These are phyloP conservation scores for Cuculus canorus DNA, from an alignment of 2,797 vertebrate species.

Conservation along the genomic window DNA sequence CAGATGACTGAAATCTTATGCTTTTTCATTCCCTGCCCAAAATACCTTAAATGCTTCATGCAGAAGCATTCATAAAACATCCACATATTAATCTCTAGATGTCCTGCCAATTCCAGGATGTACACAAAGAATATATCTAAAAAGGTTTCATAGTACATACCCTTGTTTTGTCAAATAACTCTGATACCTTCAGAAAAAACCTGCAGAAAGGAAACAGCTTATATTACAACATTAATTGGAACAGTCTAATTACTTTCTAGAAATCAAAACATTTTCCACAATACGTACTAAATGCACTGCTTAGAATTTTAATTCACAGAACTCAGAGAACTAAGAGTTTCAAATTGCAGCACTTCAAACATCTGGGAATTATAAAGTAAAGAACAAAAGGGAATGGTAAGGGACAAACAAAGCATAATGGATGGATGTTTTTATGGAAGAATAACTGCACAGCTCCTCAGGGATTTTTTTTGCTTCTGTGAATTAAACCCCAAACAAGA, in stretches of 20 bases:
- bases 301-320: neutral
- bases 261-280: neutral
- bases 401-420: neutral
- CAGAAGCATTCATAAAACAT: neutral
- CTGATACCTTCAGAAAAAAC: constrained; percentile 97
- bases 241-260: neutral
- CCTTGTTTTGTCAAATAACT: constrained; percentile 97
- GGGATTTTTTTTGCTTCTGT: neutral
- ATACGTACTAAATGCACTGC: neutral
- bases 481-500: neutral
- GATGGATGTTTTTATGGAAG: neutral
- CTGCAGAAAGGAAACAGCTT: constrained; percentile 75
- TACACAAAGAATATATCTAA: neutral
- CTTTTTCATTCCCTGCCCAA: neutral
- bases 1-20: neutral
- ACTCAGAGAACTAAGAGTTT: neutral
- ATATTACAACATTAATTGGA: constrained; percentile 29
- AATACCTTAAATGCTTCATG: neutral
- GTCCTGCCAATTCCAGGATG: neutral
- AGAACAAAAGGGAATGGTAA: neutral
- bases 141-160: constrained; percentile 77
- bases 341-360: neutral
- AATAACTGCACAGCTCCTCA: neutral
- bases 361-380: neutral
- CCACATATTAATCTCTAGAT: neutral